Base-by-base conservation (phyloP, 2,797 vertebrate genomes). In the Chanos chanos region DNA sequence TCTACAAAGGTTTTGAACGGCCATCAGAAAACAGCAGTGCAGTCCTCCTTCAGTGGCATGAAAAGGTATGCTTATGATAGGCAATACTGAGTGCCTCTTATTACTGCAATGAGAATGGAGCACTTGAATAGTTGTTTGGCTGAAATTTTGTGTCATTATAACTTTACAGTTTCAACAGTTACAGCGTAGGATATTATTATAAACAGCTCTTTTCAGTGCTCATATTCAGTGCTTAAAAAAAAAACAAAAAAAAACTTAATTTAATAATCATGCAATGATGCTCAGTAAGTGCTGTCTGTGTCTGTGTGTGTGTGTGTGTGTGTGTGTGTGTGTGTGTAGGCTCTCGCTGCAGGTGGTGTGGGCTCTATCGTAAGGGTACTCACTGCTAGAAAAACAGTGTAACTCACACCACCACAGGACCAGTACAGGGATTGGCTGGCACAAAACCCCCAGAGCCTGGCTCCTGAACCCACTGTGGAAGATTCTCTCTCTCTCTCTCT, bases 21-120 rank as follows among this genome's bases (percentile, higher is more conserved):
- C 97, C 97, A 16, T 96, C 95, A 0, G 97, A 99, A 77, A 98
- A 99, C 78, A 98, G 94, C 89, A 99, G 97, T 1, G 95, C 95
- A 0, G 85, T 95, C 56, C 85, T 99, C 10, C 74, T 99, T 75
- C 96, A 96, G 75, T 99, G 97, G 97, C 97, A 99, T 0, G 97
- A 99, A 85, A 99, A 95, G 93, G 97, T 98, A 40, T 0, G 84
- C 73, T 33, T 7, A 15, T 4, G n/a, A n/a, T n/a, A n/a, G n/a
- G n/a, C n/a, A n/a, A n/a, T n/a, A n/a, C n/a, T n/a, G n/a, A n/a
- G n/a, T n/a, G n/a, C n/a, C n/a, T n/a, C n/a, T n/a, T n/a, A n/a
- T n/a, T n/a, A n/a, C n/a, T n/a, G n/a, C n/a, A n/a, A n/a, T n/a
- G n/a, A n/a, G n/a, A n/a, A n/a, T n/a, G n/a, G n/a, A n/a, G n/a